Percentiles rank a stretch among this genome's conserved stretches.
These are phyloP conservation scores for Athetis lepigone DNA, from an alignment of 2,888 invertebrate species.

Conservation along the genomic window DNA sequence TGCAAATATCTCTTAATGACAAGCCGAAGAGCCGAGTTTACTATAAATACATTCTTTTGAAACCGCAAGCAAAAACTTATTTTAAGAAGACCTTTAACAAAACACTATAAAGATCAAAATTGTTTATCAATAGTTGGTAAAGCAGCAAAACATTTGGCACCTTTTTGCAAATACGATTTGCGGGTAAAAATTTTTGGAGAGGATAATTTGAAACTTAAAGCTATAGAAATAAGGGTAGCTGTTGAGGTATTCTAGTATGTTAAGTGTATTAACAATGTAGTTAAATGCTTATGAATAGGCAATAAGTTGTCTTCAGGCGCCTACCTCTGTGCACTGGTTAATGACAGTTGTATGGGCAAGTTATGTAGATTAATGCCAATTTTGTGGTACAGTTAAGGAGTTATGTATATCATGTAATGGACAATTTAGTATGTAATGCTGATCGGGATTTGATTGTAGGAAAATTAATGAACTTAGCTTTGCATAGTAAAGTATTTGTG, in stretches of 20 bases:
- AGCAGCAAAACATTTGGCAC: constrained; percentile 66
- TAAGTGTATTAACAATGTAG: constrained; percentile 43
- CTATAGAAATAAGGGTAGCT: constrained; percentile 26
- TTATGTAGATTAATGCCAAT: constrained; percentile 83
- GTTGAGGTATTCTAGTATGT: constrained; percentile 1
- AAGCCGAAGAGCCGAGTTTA: constrained; percentile 73
- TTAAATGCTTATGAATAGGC: constrained; percentile 77
- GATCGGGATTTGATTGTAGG: constrained; percentile 56
- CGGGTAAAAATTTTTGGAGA: constrained; percentile 14
- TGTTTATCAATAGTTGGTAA: constrained; percentile 64
- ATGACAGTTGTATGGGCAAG: constrained; percentile 80
- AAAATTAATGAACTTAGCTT: constrained; percentile 54
- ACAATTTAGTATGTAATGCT: constrained; percentile 57
- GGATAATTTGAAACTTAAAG: constrained; percentile 39
- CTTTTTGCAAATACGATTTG: constrained; percentile 33
- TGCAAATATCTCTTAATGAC: constrained; percentile 79
- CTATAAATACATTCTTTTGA: constrained; percentile 68
- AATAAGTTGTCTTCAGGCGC: constrained; percentile 82
- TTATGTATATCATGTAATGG: constrained; percentile 57
- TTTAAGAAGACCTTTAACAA: constrained; percentile 20
- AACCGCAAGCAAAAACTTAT: constrained; percentile 25
- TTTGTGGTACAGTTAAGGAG: constrained; percentile 70
- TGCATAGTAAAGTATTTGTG: constrained; percentile 48
- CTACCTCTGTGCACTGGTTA: constrained; percentile 80
- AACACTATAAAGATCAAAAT: constrained; percentile 39